Percentiles rank a stretch among this genome's conserved stretches.
These are phyloP conservation scores for Heteromurus nitidus DNA, from an alignment of 2,888 invertebrate genomes.

Conservation along the genomic window DNA sequence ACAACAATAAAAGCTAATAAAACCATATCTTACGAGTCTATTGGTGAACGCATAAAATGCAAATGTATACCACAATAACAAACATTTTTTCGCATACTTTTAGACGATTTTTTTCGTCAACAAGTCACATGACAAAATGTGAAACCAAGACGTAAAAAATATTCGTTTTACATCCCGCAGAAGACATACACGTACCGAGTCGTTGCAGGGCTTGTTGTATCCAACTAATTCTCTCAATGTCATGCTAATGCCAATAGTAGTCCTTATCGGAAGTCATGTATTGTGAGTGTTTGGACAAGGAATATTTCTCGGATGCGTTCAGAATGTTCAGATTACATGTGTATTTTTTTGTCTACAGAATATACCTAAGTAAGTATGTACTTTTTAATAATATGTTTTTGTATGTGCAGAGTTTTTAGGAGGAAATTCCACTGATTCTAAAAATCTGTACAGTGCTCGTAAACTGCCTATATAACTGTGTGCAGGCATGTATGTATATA, in stretches of 20 bases:
- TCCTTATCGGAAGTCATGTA: conserved; percentile 31
- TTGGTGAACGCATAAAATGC: too few relatives aligned
- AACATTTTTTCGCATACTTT: too few relatives aligned
- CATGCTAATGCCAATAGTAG: conserved; percentile 36
- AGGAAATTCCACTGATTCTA: background rate
- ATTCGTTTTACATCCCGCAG: background rate
- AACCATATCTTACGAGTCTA: too few relatives aligned
- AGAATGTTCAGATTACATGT: background rate
- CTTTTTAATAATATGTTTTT: too few relatives aligned
- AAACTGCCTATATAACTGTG: too few relatives aligned
- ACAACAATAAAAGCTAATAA: too few relatives aligned
- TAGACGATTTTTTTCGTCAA: background rate
- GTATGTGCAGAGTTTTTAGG: too few relatives aligned
- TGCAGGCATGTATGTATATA: background rate
- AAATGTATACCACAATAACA: too few relatives aligned
- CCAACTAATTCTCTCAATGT: conserved; percentile 20
- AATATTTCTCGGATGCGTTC: background rate
- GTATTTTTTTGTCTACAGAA: too few relatives aligned
- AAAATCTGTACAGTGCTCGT: too few relatives aligned
- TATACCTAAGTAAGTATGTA: too few relatives aligned
- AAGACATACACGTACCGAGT: background rate
- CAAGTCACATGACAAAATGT: background rate
- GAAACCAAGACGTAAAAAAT: background rate
- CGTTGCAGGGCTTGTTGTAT: background rate
- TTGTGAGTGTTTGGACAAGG: conserved; percentile 11